Base-by-base conservation (phyloP, 2,888 invertebrate genomes). In the Pherbina coryleti region DNA sequence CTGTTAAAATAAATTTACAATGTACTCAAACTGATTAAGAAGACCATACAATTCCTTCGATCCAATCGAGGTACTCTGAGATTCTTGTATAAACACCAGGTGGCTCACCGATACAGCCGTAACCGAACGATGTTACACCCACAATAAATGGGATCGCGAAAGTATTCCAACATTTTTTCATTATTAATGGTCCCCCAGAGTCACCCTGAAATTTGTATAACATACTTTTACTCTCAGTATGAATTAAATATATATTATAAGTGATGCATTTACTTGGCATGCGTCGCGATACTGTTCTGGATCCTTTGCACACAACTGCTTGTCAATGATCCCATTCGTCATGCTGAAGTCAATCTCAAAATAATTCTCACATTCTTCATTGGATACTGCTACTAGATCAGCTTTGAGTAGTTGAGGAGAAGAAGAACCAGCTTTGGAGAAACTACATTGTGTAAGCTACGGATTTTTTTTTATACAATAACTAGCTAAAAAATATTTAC, bases 401-500 rank as follows among this genome's bases (percentile, higher is more conserved):
- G 86, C 86, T 82, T 86, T 86, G 70, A 85, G 82, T 62, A 87
- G 77, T 34, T 83, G 79, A 60, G 84, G 82, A 22, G 86, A 84
- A 25, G 79, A n/a, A 11, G 57, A n/a, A 28, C 72, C 69, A 9
- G 69, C 49, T 69, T 9, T 49, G 14, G 28, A 53, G 19, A 53
- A 3, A 62, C 9, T 67, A 22, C 0, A 44, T 22, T 67, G 25
- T 44, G 19, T 8, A 44, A 44, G 7, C 22, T 0, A 25, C 14
- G 3, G 5, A n/a, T n/a, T n/a, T n/a, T n/a, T n/a, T n/a, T n/a
- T n/a, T n/a, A n/a, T n/a, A n/a, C n/a, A n/a, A n/a, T n/a, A n/a
- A n/a, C n/a, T n/a, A n/a, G n/a, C n/a, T n/a, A n/a, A n/a, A n/a
- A n/a, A n/a, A n/a, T n/a, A 22, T 3, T 14, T 62, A 78, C 78